phyloP scores from a whole-genome alignment of 2,888 invertebrate genomes.

The Callyntrura sp. region DNA sequence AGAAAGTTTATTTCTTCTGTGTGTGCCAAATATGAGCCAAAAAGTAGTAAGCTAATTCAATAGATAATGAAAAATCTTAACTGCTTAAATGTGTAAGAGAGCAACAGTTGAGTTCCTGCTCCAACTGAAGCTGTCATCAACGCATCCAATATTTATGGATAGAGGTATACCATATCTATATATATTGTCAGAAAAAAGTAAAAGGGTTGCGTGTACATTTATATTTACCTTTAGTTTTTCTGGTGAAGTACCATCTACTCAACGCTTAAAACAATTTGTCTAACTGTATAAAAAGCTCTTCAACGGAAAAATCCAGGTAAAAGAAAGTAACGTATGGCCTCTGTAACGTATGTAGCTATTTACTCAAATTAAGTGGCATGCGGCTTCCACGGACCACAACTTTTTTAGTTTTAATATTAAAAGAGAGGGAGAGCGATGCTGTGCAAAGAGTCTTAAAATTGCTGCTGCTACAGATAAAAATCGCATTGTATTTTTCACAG shows the following conservation, averaged over 20 bases:
- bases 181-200: too few species aligned
- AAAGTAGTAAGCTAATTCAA: too few species aligned
- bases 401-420: constrained; percentile 39
- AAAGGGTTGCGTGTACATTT: not conserved
- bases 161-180: too few species aligned
- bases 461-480: not conserved
- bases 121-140: too few species aligned
- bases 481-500: constrained; percentile 26
- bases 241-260: constrained; percentile 3
- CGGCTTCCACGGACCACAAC: constrained; percentile 3
- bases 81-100: too few species aligned
- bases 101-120: too few species aligned
- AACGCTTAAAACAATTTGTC: constrained; percentile 12
- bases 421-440: constrained; percentile 17
- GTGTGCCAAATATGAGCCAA: too few species aligned
- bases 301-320: not conserved
- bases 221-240: not conserved
- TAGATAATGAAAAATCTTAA: too few species aligned
- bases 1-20: too few species aligned
- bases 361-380: constrained; percentile 56
- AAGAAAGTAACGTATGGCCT: constrained; percentile 23
- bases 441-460: too few species aligned
- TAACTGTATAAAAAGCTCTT: not conserved
- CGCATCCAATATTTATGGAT: too few species aligned
- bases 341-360: constrained; percentile 29